A percentile compares a stretch with the other conserved stretches of the same genome.
Conservation (phyloP, 2,888 invertebrate genomes). For the Parascotia fuliginaria region DNA sequence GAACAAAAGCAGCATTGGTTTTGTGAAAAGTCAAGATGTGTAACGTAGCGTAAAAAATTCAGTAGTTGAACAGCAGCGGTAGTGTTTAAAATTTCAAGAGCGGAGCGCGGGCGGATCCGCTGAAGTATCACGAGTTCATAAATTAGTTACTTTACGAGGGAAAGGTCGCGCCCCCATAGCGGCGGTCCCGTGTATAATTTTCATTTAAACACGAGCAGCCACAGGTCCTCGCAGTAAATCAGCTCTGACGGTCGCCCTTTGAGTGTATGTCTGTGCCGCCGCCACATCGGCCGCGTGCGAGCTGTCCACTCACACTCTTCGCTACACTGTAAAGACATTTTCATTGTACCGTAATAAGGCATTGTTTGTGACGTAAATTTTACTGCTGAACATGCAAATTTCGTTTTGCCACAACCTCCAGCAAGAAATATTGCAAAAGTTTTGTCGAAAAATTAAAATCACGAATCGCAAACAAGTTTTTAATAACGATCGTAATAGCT, state of each 20-base stretch:
- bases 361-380: constrained; percentile 83
- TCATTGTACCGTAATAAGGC: constrained; percentile 81
- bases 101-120: constrained; percentile 66
- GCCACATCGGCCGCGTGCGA: constrained; percentile 35
- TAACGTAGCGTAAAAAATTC: constrained; percentile 68
- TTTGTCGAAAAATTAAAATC: constrained; percentile 78
- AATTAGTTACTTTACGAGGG: constrained; percentile 81
- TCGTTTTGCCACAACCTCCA: constrained; percentile 72
- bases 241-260: constrained; percentile 69
- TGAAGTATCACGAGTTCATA: constrained; percentile 77
- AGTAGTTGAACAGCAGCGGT: constrained; percentile 62
- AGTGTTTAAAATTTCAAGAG: constrained; percentile 79
- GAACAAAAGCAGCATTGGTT: constrained; percentile 48
- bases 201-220: constrained; percentile 78
- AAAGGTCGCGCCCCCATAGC: constrained; percentile 72
- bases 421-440: constrained; percentile 81
- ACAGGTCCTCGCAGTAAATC: constrained; percentile 80
- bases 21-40: constrained; percentile 60
- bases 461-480: constrained; percentile 73
- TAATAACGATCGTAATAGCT: constrained; percentile 59
- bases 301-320: constrained; percentile 42
- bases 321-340: constrained; percentile 82
- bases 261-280: constrained; percentile 44
- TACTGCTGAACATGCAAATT: constrained; percentile 83
- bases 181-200: constrained; percentile 76